Percentiles rank a stretch among this genome's conserved stretches.
These are phyloP conservation scores for Stenotaenia linearis DNA, from an alignment of 2,888 invertebrate species.

Conservation along the genomic window DNA sequence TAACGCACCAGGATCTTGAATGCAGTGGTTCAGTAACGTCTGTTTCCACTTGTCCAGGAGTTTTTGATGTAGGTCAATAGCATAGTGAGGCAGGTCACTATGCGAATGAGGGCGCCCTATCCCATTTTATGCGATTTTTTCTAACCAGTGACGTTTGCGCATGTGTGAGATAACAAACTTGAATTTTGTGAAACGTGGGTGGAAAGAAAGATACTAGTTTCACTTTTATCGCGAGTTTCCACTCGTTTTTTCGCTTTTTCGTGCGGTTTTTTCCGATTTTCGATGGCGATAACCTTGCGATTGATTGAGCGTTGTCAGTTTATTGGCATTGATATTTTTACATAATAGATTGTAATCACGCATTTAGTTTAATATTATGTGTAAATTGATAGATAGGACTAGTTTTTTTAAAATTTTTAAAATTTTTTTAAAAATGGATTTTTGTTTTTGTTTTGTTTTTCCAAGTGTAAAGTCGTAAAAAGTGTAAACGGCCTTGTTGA, in stretches of 20 bases:
- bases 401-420: background rate
- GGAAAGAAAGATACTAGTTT: background rate
- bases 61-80: conserved; percentile 29
- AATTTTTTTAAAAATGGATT: background rate
- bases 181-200: background rate
- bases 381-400: background rate
- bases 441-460: background rate
- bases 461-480: background rate
- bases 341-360: too few species aligned
- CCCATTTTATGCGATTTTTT: background rate
- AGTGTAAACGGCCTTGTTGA: background rate
- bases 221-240: background rate
- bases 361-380: background rate
- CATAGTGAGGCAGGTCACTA: conserved; percentile 29
- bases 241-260: background rate
- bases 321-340: too few species aligned
- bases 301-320: too few species aligned
- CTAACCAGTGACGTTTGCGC: background rate
- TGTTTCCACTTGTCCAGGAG: background rate
- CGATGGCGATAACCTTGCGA: background rate
- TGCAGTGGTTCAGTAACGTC: background rate
- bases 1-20: background rate
- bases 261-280: background rate
- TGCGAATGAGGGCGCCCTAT: background rate
- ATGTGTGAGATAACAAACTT: background rate